phyloP scores from a whole-genome alignment of 2,113 vertebrate species.

The Phoenicopterus ruber region DNA sequence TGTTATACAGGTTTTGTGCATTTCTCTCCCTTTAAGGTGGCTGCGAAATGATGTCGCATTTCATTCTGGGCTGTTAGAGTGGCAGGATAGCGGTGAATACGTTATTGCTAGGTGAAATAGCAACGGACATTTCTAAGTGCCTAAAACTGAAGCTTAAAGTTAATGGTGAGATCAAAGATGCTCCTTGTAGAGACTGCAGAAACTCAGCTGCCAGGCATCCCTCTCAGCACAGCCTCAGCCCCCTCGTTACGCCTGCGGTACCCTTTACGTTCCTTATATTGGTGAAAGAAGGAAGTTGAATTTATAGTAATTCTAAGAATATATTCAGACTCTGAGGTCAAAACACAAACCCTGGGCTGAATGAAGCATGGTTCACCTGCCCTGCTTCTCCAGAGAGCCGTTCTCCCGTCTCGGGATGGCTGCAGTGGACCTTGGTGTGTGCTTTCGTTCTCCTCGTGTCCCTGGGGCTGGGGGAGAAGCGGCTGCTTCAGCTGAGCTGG shows the following conservation, averaged over 20 bases:
- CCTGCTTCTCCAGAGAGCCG: background rate
- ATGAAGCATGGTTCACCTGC: background rate
- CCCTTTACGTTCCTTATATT: too few species aligned
- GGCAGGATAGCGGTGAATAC: rapidly evolving
- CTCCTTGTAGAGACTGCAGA: background rate
- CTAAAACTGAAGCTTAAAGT: background rate
- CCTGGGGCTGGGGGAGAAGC: background rate
- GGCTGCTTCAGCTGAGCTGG: background rate
- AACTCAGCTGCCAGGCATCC: background rate
- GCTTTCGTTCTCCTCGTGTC: background rate
- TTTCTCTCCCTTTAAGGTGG: background rate
- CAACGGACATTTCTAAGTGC: background rate
- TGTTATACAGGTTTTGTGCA: background rate
- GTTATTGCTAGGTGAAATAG: background rate
- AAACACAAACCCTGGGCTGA: background rate
- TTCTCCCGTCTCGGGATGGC: rapidly evolving
- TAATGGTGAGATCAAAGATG: background rate
- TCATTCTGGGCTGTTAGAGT: background rate
- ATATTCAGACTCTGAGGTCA: background rate
- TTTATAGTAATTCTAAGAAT: background rate
- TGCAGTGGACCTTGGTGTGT: rapidly evolving
- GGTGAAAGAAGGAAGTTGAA: background rate
- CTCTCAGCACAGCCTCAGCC: background rate
- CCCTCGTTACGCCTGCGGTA: rapidly evolving
- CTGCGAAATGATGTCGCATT: background rate